Conservation (phyloP, 1,140 invertebrate species). For the Acromyrmex heyeri region DNA sequence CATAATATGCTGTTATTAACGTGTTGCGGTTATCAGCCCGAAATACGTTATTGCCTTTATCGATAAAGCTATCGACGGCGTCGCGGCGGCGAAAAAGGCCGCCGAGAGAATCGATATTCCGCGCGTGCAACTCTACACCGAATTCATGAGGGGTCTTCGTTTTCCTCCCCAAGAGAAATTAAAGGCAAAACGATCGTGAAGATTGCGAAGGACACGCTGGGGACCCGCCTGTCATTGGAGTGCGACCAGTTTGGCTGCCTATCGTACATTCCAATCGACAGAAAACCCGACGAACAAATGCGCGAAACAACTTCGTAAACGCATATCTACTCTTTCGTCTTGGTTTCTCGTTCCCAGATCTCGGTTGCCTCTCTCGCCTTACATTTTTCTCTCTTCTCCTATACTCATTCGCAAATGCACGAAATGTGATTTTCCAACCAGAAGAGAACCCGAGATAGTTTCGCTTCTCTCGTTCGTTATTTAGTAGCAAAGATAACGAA, state of each 20-base stretch:
- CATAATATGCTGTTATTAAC: constrained; percentile 75
- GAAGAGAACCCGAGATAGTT: constrained; percentile 13
- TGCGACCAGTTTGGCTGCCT: constrained; percentile 78
- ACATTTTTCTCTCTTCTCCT: background rate
- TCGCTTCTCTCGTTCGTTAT: background rate
- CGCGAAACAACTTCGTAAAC: constrained; percentile 71
- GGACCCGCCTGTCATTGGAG: constrained; percentile 58
- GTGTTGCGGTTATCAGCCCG: constrained; percentile 55
- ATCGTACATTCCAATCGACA: constrained; percentile 79
- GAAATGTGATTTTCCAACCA: constrained; percentile 49
- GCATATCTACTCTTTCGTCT: constrained; percentile 44
- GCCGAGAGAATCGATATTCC: constrained; percentile 1
- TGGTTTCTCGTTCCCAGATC: constrained; percentile 5
- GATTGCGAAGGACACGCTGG: constrained; percentile 60
- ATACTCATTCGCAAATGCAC: constrained; percentile 16
- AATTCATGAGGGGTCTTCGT: constrained; percentile 35
- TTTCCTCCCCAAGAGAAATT: constrained; percentile 57
- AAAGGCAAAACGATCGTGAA: constrained; percentile 63
- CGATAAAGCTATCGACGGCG: constrained; percentile 51
- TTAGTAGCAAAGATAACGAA: constrained; percentile 67
- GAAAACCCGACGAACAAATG: constrained; percentile 70
- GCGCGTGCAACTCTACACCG: constrained; percentile 50
- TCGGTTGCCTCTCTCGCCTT: constrained; percentile 9
- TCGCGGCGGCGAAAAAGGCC: constrained; percentile 15
- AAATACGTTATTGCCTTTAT: constrained; percentile 54